Conservation (phyloP, 2,113 vertebrate species). For the Parotia lawesii region DNA sequence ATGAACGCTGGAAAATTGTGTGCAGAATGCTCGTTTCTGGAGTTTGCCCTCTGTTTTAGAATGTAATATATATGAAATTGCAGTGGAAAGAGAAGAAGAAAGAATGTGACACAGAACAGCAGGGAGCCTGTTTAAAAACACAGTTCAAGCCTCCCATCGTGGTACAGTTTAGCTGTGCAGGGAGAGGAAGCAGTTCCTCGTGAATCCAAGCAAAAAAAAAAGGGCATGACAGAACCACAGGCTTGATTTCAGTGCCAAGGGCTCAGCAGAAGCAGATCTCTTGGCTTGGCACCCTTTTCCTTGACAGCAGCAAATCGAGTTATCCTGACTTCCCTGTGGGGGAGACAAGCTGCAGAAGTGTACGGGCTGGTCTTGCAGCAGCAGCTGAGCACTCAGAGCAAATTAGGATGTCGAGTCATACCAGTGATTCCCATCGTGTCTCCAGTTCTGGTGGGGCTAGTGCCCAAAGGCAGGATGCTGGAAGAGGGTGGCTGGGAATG, state of each 20-base stretch:
- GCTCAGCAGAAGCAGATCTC: slow-evolving; percentile 48
- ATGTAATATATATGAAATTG: slow-evolving; percentile 52
- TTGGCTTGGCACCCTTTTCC: slow-evolving; percentile 53
- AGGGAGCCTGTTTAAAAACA: slow-evolving; percentile 61
- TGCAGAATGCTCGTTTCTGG: slow-evolving; percentile 35
- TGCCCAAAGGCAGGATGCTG: background rate
- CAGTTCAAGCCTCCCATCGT: slow-evolving; percentile 12
- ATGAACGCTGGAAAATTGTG: slow-evolving; percentile 38
- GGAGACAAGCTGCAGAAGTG: slow-evolving; percentile 27
- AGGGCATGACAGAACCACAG: slow-evolving; percentile 39
- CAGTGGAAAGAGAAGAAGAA: slow-evolving; percentile 41
- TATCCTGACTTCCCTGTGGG: background rate
- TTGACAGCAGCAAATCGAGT: slow-evolving; percentile 57
- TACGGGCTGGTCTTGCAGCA: background rate
- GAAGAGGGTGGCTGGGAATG: background rate
- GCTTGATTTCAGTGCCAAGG: slow-evolving; percentile 55
- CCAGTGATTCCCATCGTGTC: background rate
- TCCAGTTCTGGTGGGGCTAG: background rate
- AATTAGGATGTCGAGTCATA: background rate
- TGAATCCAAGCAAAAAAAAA: slow-evolving; percentile 65
- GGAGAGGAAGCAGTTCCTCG: background rate
- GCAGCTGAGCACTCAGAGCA: slow-evolving; percentile 54
- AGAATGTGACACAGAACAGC: slow-evolving; percentile 47
- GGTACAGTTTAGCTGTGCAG: background rate
- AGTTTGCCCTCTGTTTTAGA: slow-evolving; percentile 57